phyloP scores from a whole-genome alignment of 2,888 invertebrate genomes.

The Dynastes hyllus region DNA sequence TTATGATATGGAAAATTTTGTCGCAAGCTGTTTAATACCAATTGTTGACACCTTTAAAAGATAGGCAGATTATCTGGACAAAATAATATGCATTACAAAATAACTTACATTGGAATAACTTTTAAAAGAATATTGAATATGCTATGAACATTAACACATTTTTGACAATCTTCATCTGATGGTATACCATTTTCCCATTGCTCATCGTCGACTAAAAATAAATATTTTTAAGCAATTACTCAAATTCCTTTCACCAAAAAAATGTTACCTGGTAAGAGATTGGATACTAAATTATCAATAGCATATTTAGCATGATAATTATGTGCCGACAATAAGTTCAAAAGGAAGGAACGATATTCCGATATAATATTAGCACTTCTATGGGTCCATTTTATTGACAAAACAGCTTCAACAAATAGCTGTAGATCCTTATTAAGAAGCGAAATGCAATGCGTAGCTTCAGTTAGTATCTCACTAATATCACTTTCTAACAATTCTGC shows the following conservation, averaged over 20 bases:
- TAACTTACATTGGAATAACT: conserved; percentile 76
- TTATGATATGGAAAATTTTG: conserved; percentile 86
- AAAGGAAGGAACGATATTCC: conserved; percentile 78
- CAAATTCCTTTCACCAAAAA: not conserved
- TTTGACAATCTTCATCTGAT: conserved; percentile 72
- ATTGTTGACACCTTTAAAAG: conserved; percentile 79
- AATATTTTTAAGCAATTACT: conserved; percentile 2
- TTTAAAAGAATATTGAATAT: conserved; percentile 69
- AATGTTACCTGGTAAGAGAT: conserved; percentile 75
- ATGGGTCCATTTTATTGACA: conserved; percentile 76
- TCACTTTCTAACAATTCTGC: conserved; percentile 75
- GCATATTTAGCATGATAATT: conserved; percentile 78
- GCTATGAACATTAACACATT: conserved; percentile 79
- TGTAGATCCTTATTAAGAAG: conserved; percentile 75
- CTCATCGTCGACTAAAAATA: conserved; percentile 68
- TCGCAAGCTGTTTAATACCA: conserved; percentile 78
- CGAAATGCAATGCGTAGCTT: conserved; percentile 76
- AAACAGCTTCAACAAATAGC: conserved; percentile 76
- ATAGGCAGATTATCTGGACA: conserved; percentile 31
- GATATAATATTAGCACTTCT: conserved; percentile 72
- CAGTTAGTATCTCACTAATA: conserved; percentile 73
- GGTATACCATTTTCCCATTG: conserved; percentile 79
- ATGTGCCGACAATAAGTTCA: conserved; percentile 81
- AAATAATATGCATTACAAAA: not conserved
- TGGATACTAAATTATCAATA: conserved; percentile 75